Evolutionary conservation across 2,797 vertebrate genomes (phyloP).

Genomic region (Anniella stebbinsi): DNA sequence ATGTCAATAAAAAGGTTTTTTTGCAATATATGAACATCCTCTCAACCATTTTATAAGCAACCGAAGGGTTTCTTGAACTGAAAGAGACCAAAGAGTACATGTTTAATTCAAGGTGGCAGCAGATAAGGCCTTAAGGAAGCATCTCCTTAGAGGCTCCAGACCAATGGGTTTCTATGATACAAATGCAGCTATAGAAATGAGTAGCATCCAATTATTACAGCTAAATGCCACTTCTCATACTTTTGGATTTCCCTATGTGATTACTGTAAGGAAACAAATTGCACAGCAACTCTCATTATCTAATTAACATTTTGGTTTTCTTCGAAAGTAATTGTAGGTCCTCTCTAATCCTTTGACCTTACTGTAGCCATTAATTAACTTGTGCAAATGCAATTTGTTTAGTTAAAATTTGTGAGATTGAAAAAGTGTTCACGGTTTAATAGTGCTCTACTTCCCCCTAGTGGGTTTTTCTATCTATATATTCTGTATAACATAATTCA

Average conservation of each 20-base stretch:
- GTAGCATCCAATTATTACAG: conserved; percentile 44
- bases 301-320: conserved; percentile 67
- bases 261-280: conserved; percentile 59
- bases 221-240: conserved; percentile 54
- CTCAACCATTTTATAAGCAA: not conserved
- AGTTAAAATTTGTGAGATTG: conserved; percentile 33
- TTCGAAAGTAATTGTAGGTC: conserved; percentile 67
- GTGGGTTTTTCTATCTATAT: conserved; percentile 62
- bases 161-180: not conserved
- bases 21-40: not conserved
- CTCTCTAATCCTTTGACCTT: conserved; percentile 54
- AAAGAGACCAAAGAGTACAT: too few species aligned
- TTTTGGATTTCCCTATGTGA: conserved; percentile 65
- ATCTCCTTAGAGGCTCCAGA: not conserved
- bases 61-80: not conserved
- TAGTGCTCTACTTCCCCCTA: conserved; percentile 80
- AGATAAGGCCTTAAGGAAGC: not conserved
- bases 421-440: conserved; percentile 51
- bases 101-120: not conserved
- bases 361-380: conserved; percentile 64
- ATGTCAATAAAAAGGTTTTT: not conserved
- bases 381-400: conserved; percentile 65
- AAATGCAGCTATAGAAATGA: not conserved
- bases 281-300: conserved; percentile 68
- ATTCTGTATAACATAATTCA: conserved; percentile 48